Evolutionary conservation across 2,888 invertebrate species (phyloP).

Genomic region (Coleophora deauratella): DNA sequence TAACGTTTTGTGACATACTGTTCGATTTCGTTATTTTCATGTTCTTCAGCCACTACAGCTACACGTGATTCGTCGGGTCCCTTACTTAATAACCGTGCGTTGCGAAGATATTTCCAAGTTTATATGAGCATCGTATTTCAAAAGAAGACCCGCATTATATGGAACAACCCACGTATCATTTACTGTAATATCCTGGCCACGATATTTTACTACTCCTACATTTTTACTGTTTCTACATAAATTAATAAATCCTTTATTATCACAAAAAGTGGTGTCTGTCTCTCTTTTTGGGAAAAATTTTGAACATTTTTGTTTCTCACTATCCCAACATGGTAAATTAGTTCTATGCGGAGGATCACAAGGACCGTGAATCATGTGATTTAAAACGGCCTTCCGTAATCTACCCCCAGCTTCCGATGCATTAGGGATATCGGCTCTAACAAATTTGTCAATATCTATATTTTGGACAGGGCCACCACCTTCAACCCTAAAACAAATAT

Average conservation of each 20-base stretch:
- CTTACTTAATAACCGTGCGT: not conserved
- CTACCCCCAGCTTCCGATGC: conserved; percentile 5
- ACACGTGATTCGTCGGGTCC: not conserved
- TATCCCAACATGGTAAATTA: not conserved
- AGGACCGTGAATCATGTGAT: conserved; percentile 13
- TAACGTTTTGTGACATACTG: not conserved
- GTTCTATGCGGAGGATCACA: conserved; percentile 6
- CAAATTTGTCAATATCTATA: not conserved
- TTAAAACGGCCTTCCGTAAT: conserved; percentile 2
- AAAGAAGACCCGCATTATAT: conserved; percentile 9
- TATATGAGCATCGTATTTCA: conserved; percentile 9
- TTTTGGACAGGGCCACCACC: not conserved
- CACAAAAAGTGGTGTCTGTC: not conserved
- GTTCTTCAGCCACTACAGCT: not conserved
- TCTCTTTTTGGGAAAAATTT: too few species aligned
- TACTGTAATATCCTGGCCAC: not conserved
- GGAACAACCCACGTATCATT: conserved; percentile 10
- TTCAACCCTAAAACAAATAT: not conserved
- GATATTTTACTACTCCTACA: not conserved
- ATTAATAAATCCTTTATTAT: conserved; percentile 10
- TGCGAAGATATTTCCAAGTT: conserved; percentile 1
- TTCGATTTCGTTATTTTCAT: not conserved
- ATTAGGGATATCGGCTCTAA: conserved; percentile 1
- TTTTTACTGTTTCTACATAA: conserved; percentile 4
- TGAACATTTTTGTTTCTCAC: not conserved